A percentile compares a stretch with the other conserved stretches of the same genome.
phyloP scores from a whole-genome alignment of 35 echinoderm and acorn worm genomes.

The Stichopus chloronotus region DNA sequence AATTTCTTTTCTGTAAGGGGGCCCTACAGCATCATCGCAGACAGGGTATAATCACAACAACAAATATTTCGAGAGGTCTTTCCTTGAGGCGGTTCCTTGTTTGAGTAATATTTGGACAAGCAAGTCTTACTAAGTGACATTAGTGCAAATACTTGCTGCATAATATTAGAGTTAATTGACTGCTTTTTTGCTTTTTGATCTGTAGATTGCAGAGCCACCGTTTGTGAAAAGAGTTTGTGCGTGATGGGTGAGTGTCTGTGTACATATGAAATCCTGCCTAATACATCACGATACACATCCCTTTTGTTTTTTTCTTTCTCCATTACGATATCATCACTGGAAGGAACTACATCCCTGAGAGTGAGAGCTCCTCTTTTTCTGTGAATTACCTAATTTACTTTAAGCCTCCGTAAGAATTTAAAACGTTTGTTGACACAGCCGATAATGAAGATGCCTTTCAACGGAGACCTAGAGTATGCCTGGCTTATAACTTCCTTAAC shows the following conservation, averaged over 20 bases:
- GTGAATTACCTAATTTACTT: conserved; percentile 23
- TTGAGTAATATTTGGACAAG: background rate
- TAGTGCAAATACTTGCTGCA: background rate
- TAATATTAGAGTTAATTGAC: background rate
- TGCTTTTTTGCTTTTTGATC: no score
- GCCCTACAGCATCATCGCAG: background rate
- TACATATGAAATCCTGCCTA: no score
- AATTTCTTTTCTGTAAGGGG: background rate
- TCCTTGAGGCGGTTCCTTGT: background rate
- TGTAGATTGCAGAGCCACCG: no score
- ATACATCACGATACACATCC: no score
- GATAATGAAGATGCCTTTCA: conserved; percentile 23
- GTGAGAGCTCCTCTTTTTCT: background rate
- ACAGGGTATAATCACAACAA: background rate
- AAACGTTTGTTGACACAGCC: conserved; percentile 39
- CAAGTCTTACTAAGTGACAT: background rate
- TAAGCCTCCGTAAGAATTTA: conserved; percentile 2
- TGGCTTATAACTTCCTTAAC: conserved; percentile 1
- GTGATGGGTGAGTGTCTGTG: no score
- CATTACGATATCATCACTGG: no score
- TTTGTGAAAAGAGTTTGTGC: no score
- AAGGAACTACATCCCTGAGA: no score
- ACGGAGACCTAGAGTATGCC: background rate
- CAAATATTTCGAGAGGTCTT: background rate
- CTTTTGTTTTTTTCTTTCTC: no score